Conservation (phyloP, 1,140 invertebrate genomes). For the Musca domestica region DNA sequence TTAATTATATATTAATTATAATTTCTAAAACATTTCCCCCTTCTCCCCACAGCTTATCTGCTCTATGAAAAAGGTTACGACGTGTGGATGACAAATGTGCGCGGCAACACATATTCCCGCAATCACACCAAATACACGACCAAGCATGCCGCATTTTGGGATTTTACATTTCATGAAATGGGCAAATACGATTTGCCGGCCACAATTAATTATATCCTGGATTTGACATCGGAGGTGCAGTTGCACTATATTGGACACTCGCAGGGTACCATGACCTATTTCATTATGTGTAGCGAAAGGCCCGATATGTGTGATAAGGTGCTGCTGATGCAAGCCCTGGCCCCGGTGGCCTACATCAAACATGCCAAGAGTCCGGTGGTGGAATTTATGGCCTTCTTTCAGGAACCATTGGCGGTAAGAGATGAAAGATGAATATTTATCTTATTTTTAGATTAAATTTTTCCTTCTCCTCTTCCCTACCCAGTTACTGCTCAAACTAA, state of each 20-base stretch:
- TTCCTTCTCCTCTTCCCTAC: neutral
- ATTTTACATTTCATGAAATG: constrained; percentile 65
- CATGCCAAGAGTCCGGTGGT: constrained; percentile 51
- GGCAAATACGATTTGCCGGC: constrained; percentile 62
- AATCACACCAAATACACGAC: constrained; percentile 54
- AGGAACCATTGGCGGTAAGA: constrained; percentile 45
- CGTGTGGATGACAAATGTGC: constrained; percentile 63
- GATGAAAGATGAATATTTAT: neutral
- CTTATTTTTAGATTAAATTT: neutral
- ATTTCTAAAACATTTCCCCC: neutral
- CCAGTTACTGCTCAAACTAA: constrained; percentile 43
- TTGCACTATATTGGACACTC: constrained; percentile 65
- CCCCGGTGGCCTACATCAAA: constrained; percentile 58
- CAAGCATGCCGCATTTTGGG: constrained; percentile 56
- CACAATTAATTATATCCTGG: constrained; percentile 61
- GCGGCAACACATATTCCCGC: constrained; percentile 48
- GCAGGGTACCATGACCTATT: constrained; percentile 65
- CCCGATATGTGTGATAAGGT: constrained; percentile 69
- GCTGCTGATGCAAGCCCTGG: constrained; percentile 61
- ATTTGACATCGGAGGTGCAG: constrained; percentile 53
- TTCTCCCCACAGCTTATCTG: constrained; percentile 41
- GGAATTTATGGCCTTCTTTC: constrained; percentile 44
- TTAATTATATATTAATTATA: too few species aligned
- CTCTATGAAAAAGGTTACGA: constrained; percentile 65
- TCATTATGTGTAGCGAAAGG: constrained; percentile 63